phyloP scores from a whole-genome alignment of 2,888 invertebrate species.

The Drosophila antonietae region DNA sequence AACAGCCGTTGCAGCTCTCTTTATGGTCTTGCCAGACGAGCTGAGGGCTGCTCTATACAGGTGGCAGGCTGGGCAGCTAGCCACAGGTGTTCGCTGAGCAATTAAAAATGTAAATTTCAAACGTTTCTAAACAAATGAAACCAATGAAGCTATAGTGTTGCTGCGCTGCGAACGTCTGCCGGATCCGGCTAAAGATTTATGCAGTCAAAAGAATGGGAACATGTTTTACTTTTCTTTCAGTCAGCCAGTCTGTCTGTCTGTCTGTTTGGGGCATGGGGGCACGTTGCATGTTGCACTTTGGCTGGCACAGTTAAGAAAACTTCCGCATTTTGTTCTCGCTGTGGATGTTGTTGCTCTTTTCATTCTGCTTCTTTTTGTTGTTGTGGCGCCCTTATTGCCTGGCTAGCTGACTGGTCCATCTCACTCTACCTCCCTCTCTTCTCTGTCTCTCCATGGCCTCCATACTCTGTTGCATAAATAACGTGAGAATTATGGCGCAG shows the following conservation, averaged over 20 bases:
- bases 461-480: constrained; percentile 63
- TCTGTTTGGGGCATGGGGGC: constrained; percentile 32
- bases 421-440: not conserved
- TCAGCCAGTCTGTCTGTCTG: not conserved
- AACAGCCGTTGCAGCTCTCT: constrained; percentile 8
- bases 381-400: constrained; percentile 53
- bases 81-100: constrained; percentile 55
- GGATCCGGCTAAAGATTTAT: constrained; percentile 64
- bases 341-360: constrained; percentile 27
- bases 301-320: constrained; percentile 74
- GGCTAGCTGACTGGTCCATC: not conserved
- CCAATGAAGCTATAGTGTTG: constrained; percentile 27
- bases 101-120: constrained; percentile 74
- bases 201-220: constrained; percentile 61
- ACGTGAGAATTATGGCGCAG: constrained; percentile 76
- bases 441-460: not conserved
- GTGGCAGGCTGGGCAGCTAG: constrained; percentile 1
- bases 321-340: constrained; percentile 66
- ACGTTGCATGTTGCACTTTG: constrained; percentile 71
- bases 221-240: constrained; percentile 4
- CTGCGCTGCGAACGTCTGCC: constrained; percentile 41
- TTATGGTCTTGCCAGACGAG: not conserved
- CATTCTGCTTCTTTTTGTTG: constrained; percentile 22
- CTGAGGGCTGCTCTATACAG: not conserved
- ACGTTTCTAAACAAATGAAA: constrained; percentile 72